Base-by-base conservation (phyloP, 1,140 invertebrate species). In the Nixonia krombeini region DNA sequence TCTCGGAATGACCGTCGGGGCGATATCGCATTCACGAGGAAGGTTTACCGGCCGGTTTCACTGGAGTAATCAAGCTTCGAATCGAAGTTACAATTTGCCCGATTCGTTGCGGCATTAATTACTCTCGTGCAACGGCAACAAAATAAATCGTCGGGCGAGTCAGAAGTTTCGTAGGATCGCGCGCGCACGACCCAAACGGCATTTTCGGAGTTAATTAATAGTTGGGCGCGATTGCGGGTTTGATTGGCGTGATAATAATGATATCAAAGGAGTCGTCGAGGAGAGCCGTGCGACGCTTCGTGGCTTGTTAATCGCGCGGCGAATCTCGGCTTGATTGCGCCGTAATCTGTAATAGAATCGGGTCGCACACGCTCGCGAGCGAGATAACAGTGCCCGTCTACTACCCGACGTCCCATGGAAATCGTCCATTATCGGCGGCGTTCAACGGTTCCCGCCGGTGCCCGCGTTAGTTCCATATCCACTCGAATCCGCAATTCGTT, bases 271-370 rank as follows among this genome's bases (percentile, higher is more conserved):
- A n/a, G n/a, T n/a, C n/a, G n/a, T n/a, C n/a, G n/a, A n/a, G n/a
- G n/a, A n/a, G n/a, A n/a, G n/a, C 25, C 31, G 26, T 23, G 31
- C 26, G 42, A 51, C 45, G 47, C 25, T 45, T 28, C 66, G 49
- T 10, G 12, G 38, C 8, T 23, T 47, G 52, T 58, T 41, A 40
- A 62, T 62, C 52, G 57, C 35, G 7, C 42, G 31, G 10, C 13
- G 28, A 55, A 53, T 28, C 45, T 65, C 45, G 55, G 37, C 40
- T 49, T 68, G 74, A 75, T 78, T 70, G 59, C 59, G 44, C 40
- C 56, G 62, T 79, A 80, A 81, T 81, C 76, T 79, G 72, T 78
- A 75, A 81, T 78, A 74, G 74, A 78, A 79, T 79, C 74, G 42
- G 57, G 31, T 35, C 17, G 40, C 18, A 17, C 51, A 38, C 40